Evolutionary conservation across 2,113 vertebrate genomes (phyloP).

Genomic region (Dryoscopus gambensis): DNA sequence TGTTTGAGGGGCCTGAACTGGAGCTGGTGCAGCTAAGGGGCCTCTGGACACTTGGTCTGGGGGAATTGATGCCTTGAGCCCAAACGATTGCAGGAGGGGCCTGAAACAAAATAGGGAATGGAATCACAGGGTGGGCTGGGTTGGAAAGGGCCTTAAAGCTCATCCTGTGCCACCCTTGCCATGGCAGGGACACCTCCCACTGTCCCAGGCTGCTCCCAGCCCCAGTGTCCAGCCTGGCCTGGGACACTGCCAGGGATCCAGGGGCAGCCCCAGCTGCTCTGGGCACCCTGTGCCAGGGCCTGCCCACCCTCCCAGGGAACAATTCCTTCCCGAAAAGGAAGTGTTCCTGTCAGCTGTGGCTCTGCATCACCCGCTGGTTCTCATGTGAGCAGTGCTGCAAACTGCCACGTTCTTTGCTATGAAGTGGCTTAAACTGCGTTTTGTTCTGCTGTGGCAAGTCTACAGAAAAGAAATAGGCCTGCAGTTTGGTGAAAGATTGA

Average conservation of each 20-base stretch:
- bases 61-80: too few species aligned
- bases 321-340: background rate
- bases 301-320: rapidly evolving
- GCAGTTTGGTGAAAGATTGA: background rate
- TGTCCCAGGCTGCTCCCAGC: background rate
- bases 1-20: background rate
- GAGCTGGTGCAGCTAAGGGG: background rate
- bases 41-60: background rate
- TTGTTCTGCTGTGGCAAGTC: background rate
- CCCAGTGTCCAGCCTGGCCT: background rate
- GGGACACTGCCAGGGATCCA: background rate
- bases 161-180: background rate
- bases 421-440: background rate
- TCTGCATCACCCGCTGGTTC: rapidly evolving
- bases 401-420: background rate
- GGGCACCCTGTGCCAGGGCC: background rate
- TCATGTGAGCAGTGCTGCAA: background rate
- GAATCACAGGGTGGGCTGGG: background rate
- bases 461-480: background rate
- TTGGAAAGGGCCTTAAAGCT: rapidly evolving
- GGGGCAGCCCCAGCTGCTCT: background rate
- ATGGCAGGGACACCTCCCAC: background rate
- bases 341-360: background rate
- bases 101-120: rapidly evolving
- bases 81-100: background rate